Evolutionary conservation across 2,888 invertebrate genomes (phyloP).

Genomic region (Lathronympha strigana): DNA sequence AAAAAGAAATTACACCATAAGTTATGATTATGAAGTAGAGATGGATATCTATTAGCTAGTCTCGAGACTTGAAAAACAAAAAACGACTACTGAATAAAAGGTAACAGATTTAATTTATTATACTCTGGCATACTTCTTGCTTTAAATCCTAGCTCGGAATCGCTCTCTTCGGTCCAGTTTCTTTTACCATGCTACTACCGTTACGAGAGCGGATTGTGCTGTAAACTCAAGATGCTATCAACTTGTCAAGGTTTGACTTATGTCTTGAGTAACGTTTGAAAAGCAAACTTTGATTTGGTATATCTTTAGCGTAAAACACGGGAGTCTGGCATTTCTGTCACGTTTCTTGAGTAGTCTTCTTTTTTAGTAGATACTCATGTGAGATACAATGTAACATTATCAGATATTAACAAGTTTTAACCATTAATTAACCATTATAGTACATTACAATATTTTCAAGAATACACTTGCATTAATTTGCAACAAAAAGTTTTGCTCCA

Average conservation of each 20-base stretch:
- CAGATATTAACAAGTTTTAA: not conserved
- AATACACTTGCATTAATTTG: slow-evolving; percentile 4
- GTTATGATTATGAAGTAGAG: no score
- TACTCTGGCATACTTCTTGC: slow-evolving; percentile 21
- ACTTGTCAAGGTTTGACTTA: slow-evolving; percentile 30
- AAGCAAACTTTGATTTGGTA: slow-evolving; percentile 2
- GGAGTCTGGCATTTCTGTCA: not conserved
- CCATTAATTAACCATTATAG: not conserved
- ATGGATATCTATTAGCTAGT: not conserved
- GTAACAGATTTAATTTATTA: not conserved
- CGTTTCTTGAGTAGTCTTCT: no score
- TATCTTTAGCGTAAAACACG: not conserved
- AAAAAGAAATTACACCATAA: no score
- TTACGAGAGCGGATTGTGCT: slow-evolving; percentile 33
- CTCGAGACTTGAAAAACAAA: not conserved
- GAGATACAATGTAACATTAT: not conserved
- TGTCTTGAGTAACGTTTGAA: slow-evolving; percentile 21
- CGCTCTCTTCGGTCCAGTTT: slow-evolving; percentile 34
- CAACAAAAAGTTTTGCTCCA: not conserved
- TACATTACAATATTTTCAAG: not conserved
- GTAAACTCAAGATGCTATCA: slow-evolving; percentile 37
- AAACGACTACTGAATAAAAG: not conserved
- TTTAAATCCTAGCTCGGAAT: slow-evolving; percentile 37
- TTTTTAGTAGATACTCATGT: not conserved
- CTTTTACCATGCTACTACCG: slow-evolving; percentile 41